Evolutionary conservation across 2,888 invertebrate species (phyloP), one percentile per base, ranked within the genome.

Genomic region (Cheilosia soror): DNA sequence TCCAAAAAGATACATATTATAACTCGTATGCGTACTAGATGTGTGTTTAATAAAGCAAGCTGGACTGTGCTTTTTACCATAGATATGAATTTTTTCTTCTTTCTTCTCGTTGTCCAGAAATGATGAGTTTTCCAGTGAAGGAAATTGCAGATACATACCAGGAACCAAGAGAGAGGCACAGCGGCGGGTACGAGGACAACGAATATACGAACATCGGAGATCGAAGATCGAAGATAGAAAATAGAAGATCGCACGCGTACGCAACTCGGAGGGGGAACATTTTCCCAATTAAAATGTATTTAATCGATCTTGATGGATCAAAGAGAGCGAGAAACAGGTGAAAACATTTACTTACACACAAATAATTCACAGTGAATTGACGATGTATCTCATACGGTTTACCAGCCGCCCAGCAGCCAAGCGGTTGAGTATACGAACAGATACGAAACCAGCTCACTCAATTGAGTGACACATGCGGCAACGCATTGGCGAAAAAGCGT

Each of bases 301-400:
- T 66, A 71, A 71, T 80, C 71, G 79, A 75, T 80, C 66, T 63
- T 42, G 68, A 71, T 71, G 80, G 80, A 85, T 85, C 80, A 85
- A 85, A 85, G 84, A 75, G 80, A 84, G 80, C 75, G 55, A 69
- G 84, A 76, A 79, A 71, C 75, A 84, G 84, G 80, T 85, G 71
- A 69, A 79, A 71, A 71, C 68, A 44, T 63, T 68, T 57, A 71
- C 84, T 76, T 66, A 76, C 69, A 80, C 76, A 82, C 58, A 76
- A 80, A 84, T 80, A 73, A 78, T 75, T 75, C 58, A 79, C 69
- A 79, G 40, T 42, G 42, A 62, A 75, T 66, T 40, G 75, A 69
- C 53, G 63, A 66, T 58, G 62, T 65, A 63, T 58, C 57, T 62
- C 71, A 44, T 51, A 40, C 37, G 37, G 65, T 44, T 31, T 13